A percentile compares a stretch with the other conserved stretches of the same genome.
These are phyloP conservation scores for Aphrocallistes beatrix DNA, from an alignment of 37 sponge, comb jelly and placozoan genomes.

Conservation along the genomic window DNA sequence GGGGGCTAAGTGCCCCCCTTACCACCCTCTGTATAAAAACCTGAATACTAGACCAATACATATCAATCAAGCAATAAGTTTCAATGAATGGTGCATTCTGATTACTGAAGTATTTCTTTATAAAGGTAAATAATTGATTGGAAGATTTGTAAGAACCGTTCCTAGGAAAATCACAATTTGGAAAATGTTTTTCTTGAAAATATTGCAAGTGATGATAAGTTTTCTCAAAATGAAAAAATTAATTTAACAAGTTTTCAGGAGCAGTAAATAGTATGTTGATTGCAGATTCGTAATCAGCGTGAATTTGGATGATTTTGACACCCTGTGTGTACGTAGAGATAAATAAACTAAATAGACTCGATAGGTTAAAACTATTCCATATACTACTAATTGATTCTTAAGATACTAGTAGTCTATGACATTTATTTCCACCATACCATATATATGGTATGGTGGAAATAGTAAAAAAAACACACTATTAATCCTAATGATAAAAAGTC, in stretches of 20 bases:
- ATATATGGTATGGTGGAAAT: too few species aligned
- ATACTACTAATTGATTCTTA: too few species aligned
- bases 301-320: background rate
- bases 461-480: too few species aligned
- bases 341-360: too few species aligned
- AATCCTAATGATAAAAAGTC: too few species aligned
- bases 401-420: too few species aligned
- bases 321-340: too few species aligned
- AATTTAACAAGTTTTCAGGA: background rate
- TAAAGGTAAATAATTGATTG: background rate
- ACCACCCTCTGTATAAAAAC: too few species aligned
- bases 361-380: too few species aligned
- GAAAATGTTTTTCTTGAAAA: background rate
- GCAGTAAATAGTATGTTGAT: background rate
- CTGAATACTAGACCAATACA: background rate
- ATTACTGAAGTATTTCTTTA: background rate
- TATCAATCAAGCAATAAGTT: background rate
- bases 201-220: background rate
- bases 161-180: background rate
- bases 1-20: too few species aligned
- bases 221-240: background rate
- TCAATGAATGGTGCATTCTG: background rate
- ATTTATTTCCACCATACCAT: too few species aligned
- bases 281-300: background rate
- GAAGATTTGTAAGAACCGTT: background rate